Evolutionary conservation across 2,888 invertebrate genomes (phyloP).

Genomic region (Harpagoxenus sublaevis): DNA sequence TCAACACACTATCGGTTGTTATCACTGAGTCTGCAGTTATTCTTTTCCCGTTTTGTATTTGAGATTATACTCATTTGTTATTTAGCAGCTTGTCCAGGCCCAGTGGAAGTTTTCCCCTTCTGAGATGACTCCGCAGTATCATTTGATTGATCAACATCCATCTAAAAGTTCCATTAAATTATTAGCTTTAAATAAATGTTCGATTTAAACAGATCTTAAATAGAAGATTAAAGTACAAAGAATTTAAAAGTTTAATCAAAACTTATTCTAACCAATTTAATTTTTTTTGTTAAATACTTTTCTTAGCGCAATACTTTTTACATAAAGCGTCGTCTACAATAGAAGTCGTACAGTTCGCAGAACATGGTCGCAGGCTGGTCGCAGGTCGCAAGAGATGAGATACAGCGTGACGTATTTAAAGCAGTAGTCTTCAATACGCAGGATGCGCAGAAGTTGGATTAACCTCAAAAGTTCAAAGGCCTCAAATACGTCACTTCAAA

Average conservation of each 20-base stretch:
- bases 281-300: not conserved
- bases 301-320: not conserved
- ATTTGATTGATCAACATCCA: conserved; percentile 83
- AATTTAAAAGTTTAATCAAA: conserved; percentile 4
- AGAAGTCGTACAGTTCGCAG: no score
- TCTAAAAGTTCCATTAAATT: conserved; percentile 73
- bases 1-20: conserved; percentile 70
- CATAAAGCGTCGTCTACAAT: no score
- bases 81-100: conserved; percentile 82
- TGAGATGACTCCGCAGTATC: conserved; percentile 84
- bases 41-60: conserved; percentile 72
- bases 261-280: not conserved
- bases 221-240: not conserved
- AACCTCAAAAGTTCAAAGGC: no score
- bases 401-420: no score
- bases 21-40: conserved; percentile 69
- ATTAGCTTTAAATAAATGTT: not conserved
- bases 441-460: no score
- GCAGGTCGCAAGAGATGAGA: no score
- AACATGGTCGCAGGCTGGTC: no score
- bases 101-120: conserved; percentile 81
- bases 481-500: no score
- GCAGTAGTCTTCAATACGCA: no score
- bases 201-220: not conserved
- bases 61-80: conserved; percentile 81